A percentile compares a stretch with the other conserved stretches of the same genome.
Conservation (phyloP, 2,113 vertebrate species). For the Pterophyllum scalare region DNA sequence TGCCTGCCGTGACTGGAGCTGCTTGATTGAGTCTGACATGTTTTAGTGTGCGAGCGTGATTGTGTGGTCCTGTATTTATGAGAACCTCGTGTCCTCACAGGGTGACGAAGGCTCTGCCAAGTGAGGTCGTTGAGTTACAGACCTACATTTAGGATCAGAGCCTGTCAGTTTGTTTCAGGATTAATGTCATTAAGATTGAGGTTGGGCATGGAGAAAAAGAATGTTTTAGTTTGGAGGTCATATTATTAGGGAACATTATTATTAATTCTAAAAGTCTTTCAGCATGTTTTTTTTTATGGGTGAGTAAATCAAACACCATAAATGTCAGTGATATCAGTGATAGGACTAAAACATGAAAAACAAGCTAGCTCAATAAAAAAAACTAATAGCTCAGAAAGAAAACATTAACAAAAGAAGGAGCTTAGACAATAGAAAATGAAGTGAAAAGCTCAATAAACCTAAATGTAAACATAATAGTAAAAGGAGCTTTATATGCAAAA, state of each 20-base stretch:
- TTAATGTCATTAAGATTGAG: not conserved
- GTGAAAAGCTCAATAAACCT: too few species aligned
- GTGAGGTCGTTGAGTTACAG: not conserved
- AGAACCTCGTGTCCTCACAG: slow-evolving; percentile 16
- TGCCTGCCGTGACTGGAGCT: slow-evolving; percentile 4
- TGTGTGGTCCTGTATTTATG: not conserved
- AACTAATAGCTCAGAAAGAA: too few species aligned
- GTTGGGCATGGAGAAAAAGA: not conserved
- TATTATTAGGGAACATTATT: not conserved
- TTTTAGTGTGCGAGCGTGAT: slow-evolving; percentile 17
- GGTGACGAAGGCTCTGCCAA: not conserved
- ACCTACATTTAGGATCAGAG: not conserved
- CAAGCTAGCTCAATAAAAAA: too few species aligned
- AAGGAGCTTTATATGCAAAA: too few species aligned
- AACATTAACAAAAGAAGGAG: not conserved
- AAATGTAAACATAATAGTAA: too few species aligned
- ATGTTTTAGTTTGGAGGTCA: not conserved
- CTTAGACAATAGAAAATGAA: too few species aligned
- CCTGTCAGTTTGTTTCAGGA: not conserved
- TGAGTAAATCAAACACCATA: not conserved
- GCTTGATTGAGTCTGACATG: slow-evolving; percentile 55
- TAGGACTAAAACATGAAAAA: not conserved
- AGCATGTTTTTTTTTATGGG: not conserved
- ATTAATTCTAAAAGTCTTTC: not conserved
- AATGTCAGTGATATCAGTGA: too few species aligned